Evolutionary conservation across 2,113 vertebrate species (phyloP).

Genomic region (Odocoileus hemionus): DNA sequence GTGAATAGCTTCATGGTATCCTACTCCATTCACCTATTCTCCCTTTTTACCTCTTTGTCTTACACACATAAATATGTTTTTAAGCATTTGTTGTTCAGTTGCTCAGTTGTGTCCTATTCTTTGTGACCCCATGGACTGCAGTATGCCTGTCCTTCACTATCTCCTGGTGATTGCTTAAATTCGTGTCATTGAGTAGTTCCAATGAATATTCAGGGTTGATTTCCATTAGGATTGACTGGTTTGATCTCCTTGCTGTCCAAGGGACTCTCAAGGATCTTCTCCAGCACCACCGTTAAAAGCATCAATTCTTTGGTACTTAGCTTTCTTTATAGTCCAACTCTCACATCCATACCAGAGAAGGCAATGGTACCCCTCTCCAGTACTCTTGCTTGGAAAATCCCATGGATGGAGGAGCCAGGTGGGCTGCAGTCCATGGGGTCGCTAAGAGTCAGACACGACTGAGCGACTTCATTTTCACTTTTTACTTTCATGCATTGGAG

Average conservation of each 20-base stretch:
- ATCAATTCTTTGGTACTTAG: not conserved
- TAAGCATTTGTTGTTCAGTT: not conserved
- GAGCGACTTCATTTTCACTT: too few species aligned
- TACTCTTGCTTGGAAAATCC: too few species aligned
- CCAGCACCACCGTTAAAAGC: not conserved
- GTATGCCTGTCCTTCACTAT: not conserved
- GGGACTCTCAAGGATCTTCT: not conserved
- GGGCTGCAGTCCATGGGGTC: too few species aligned
- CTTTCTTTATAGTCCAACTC: not conserved
- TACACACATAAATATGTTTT: not conserved
- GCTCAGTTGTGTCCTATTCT: not conserved
- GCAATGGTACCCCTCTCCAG: too few species aligned
- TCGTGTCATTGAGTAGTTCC: not conserved
- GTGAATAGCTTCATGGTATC: not conserved
- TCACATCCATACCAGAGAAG: not conserved
- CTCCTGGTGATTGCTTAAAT: not conserved
- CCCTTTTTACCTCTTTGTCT: not conserved
- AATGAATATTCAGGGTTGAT: not conserved
- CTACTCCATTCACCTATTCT: not conserved
- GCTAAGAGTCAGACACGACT: too few species aligned
- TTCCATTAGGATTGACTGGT: not conserved
- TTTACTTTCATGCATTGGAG: too few species aligned
- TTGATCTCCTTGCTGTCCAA: not conserved
- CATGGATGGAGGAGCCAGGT: too few species aligned
- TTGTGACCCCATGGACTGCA: not conserved